A percentile compares a stretch with the other conserved stretches of the same genome.
Conservation (phyloP, 2,113 vertebrate genomes). For the Megaleporinus macrocephalus region DNA sequence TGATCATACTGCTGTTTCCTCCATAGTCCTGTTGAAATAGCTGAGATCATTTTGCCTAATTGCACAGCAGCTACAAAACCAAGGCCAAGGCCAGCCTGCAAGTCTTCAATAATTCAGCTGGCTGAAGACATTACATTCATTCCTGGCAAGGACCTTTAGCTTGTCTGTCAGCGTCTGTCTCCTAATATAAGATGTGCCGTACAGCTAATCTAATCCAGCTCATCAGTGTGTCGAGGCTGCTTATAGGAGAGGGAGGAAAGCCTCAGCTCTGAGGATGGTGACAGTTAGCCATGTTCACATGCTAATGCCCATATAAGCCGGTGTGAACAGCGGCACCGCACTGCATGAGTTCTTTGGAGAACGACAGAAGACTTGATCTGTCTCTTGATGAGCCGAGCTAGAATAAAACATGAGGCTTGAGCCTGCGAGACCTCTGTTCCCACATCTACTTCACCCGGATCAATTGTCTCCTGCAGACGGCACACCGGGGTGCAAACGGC, state of each 20-base stretch:
- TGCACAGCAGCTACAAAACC: not conserved
- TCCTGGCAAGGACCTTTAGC: not conserved
- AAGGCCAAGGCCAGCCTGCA: not conserved
- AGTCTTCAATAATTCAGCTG: constrained; percentile 1
- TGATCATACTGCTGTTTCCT: not conserved
- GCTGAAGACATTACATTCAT: constrained; percentile 19
- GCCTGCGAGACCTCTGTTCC: constrained; percentile 42
- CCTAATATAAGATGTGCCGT: not conserved
- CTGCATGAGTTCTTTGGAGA: constrained; percentile 46
- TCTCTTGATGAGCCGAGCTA: constrained; percentile 27
- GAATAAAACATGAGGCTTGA: constrained; percentile 54
- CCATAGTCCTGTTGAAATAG: not conserved
- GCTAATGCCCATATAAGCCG: constrained; percentile 42
- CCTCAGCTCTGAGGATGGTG: constrained; percentile 33
- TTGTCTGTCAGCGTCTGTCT: constrained; percentile 2
- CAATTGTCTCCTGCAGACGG: constrained; percentile 38
- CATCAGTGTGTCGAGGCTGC: constrained; percentile 16
- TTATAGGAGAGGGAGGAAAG: constrained; percentile 29
- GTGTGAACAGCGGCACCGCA: constrained; percentile 32
- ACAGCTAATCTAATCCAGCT: constrained; percentile 35
- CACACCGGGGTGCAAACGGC: constrained; percentile 13
- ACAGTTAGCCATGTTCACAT: constrained; percentile 48
- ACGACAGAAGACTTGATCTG: constrained; percentile 41
- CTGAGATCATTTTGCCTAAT: not conserved
- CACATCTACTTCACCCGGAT: constrained; percentile 28